Percentiles rank a stretch among this genome's conserved stretches.
These are phyloP conservation scores for Ellobium chinense DNA, from an alignment of 2,888 invertebrate species.

Conservation along the genomic window DNA sequence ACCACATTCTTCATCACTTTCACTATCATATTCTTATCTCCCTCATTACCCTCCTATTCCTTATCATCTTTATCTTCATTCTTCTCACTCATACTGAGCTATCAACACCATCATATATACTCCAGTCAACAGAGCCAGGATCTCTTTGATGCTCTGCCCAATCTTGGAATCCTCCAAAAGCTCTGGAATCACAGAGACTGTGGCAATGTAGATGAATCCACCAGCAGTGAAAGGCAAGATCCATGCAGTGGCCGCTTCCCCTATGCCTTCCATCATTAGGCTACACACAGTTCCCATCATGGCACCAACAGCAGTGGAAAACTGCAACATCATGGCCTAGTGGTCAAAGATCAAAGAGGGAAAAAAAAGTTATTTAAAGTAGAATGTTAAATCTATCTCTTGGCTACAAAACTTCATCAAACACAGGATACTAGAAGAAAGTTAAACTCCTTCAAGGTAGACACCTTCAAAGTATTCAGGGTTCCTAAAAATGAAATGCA, in stretches of 20 bases:
- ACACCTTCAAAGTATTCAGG: too few species aligned
- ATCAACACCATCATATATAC: slow-evolving; percentile 98
- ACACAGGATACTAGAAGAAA: too few species aligned
- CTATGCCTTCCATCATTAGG: slow-evolving; percentile 87
- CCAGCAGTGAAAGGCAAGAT: slow-evolving; percentile 98
- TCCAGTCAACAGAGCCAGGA: slow-evolving; percentile 91
- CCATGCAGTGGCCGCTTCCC: slow-evolving; percentile 82
- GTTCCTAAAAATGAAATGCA: too few species aligned
- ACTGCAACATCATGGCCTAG: slow-evolving; percentile 94
- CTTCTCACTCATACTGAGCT: slow-evolving; percentile 85
- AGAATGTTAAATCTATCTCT: too few species aligned
- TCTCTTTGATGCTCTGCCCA: slow-evolving; percentile 94
- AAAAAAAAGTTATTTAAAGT: too few species aligned
- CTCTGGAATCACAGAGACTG: slow-evolving; percentile 99
- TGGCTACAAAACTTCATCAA: too few species aligned
- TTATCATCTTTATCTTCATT: too few species aligned
- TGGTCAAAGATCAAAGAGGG: too few species aligned
- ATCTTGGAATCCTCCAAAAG: slow-evolving; percentile 92
- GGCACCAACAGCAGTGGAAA: slow-evolving; percentile 96
- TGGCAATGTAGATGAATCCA: slow-evolving; percentile 99
- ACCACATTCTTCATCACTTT: not conserved
- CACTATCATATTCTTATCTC: not conserved
- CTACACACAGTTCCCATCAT: slow-evolving; percentile 94
- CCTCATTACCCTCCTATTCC: too few species aligned
- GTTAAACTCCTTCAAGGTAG: too few species aligned